Base-by-base conservation (phyloP, 1,140 invertebrate species). In the Drosophila athabasca region DNA sequence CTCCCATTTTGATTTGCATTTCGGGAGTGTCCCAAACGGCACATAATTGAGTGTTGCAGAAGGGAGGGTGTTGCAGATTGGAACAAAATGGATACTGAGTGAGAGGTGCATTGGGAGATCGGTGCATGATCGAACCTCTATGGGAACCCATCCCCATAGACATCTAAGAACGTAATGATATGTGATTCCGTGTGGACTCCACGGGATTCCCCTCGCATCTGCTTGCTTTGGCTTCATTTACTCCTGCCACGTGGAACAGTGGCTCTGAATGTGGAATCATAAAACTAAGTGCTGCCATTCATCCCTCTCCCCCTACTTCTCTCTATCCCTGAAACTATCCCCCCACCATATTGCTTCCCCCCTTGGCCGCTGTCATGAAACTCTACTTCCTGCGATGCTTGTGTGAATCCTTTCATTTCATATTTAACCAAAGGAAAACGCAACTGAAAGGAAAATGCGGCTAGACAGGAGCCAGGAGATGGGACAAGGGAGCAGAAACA, bases 351-450 rank as follows among this genome's bases (percentile, higher is more conserved):
- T 29, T 62, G n/a, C 19, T 35, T 17, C 39, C 44, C 39, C 43
- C n/a, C 0, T 26, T 26, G 0, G 0, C 4, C 49, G 31, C 53
- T 48, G 31, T 11, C 31, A 0, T 65, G 51, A 44, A 66, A 31
- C 55, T 60, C 48, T 65, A 61, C 58, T 61, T 61, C 70, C 57
- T 58, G 49, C 46, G 45, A 49, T 53, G 74, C 61, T 62, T 82
- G 64, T 64, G 59, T 51, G 66, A 78, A 75, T 82, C 79, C 75
- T 83, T 83, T 83, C 75, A 82, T 82, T 78, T 71, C 71, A 74
- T 51, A 70, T 83, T 71, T 74, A 82, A 75, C 44, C 61, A 64
- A 66, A 60, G 66, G 50, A 53, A 59, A 76, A 65, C 60, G 71
- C 60, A 71, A 76, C 48, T 60, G 31, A 73, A 57, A 79, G 46